Conservation (phyloP, 2,113 vertebrate genomes). For the Barbus barbus region DNA sequence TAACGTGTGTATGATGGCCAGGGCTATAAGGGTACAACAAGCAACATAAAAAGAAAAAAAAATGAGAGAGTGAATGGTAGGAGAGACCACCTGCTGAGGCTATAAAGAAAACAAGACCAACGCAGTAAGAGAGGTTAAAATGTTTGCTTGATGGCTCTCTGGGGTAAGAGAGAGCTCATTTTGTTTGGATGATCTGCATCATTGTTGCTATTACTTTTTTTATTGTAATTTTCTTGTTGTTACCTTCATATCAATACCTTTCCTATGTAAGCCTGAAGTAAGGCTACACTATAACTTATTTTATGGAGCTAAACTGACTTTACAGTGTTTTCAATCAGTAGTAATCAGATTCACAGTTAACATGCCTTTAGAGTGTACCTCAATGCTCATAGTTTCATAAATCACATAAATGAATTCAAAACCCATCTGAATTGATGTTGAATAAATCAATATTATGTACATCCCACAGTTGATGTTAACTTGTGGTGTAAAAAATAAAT, state of each 20-base stretch:
- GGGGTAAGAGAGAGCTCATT: not conserved
- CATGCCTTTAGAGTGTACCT: not conserved
- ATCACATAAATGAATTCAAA: not conserved
- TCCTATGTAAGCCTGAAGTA: not conserved
- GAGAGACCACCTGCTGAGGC: not conserved
- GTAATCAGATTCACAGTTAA: not conserved
- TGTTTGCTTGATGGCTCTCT: slow-evolving; percentile 9
- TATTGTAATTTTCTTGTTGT: not conserved
- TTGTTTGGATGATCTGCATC: not conserved
- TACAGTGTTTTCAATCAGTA: not conserved
- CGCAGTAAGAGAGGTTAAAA: not conserved
- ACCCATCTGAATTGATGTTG: not conserved
- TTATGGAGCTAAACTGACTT: not conserved
- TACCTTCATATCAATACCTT: not conserved
- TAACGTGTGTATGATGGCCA: not conserved
- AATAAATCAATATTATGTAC: not conserved
- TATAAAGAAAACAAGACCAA: slow-evolving; percentile 9
- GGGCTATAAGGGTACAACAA: not conserved
- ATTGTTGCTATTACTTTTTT: not conserved
- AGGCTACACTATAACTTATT: not conserved
- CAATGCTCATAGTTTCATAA: not conserved
- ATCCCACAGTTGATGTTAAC: not conserved
- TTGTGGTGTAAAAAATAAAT: not conserved
- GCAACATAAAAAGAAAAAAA: not conserved
- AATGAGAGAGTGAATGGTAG: not conserved